A percentile compares a stretch with the other conserved stretches of the same genome.
Evolutionary conservation across 2,888 invertebrate species (phyloP).

Genomic region (Limulus polyphemus): DNA sequence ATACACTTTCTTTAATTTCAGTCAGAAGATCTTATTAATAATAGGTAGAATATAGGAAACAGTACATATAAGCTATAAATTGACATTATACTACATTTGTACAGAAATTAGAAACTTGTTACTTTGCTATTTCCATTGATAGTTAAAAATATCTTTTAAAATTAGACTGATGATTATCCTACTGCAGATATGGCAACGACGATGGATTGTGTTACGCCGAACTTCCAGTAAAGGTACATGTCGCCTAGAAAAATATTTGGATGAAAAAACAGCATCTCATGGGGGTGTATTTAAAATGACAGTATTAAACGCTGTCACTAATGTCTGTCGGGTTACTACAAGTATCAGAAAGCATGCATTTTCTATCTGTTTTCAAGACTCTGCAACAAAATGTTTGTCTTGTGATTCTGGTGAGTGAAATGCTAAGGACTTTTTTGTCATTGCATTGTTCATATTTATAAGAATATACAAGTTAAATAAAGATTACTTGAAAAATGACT

Average conservation of each 20-base stretch:
- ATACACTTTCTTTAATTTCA: too few species aligned
- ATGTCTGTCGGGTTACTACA: constrained; percentile 23
- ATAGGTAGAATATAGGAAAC: too few species aligned
- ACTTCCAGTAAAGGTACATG: constrained; percentile 30
- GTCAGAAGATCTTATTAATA: too few species aligned
- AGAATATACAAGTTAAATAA: too few species aligned
- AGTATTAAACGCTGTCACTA: constrained; percentile 20
- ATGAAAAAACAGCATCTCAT: constrained; percentile 25
- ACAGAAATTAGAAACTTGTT: too few species aligned
- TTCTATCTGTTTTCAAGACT: constrained; percentile 24
- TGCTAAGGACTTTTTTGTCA: not conserved
- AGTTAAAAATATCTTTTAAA: too few species aligned
- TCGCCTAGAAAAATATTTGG: constrained; percentile 29
- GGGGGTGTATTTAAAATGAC: constrained; percentile 22
- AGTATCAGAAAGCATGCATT: constrained; percentile 27
- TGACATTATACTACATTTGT: too few species aligned
- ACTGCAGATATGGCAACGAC: constrained; percentile 29
- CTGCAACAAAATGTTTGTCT: constrained; percentile 24
- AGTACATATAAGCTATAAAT: too few species aligned
- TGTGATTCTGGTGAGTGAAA: constrained; percentile 26
- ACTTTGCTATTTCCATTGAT: too few species aligned
- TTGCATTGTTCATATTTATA: too few species aligned
- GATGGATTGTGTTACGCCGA: constrained; percentile 29
- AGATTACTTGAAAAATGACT: too few species aligned
- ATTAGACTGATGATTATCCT: not conserved